Evolutionary conservation across 2,888 invertebrate genomes (phyloP), one percentile per base, ranked within the genome.

Genomic region (Ichneumoninae sp.): DNA sequence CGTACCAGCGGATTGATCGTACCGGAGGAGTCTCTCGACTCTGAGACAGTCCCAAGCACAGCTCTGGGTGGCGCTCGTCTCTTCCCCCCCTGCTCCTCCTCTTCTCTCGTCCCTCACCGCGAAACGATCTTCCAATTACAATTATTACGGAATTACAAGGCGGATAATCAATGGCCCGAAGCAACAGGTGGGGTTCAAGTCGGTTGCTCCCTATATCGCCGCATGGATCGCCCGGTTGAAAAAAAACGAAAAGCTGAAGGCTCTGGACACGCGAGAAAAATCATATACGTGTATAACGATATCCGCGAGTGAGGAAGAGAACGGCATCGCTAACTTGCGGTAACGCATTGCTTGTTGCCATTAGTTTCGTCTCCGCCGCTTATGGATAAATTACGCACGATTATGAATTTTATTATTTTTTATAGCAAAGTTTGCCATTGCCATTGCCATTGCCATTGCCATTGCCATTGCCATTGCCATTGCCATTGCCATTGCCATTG

Each of bases 91-190:
- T 16, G 44, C 44, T 44, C 16, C 16, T 3, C 44, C 44, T 44
- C 16, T 16, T 44, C 68, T 74, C 68, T 60, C 47, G 30, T 47
- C 52, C 4, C 26, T 76, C 69, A 30, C 66, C 26, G 47, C n/a
- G 71, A 33, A 69, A 57, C 72, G 80, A 77, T 77, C 74, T 68
- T 50, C 80, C 83, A 84, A 84, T 84, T 84, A 84, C 76, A 80
- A 84, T 84, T 84, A 84, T 84, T 84, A 80, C 80, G 65, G 80
- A 84, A 84, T 84, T 84, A 84, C 83, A 84, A 84, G 83, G 80
- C 83, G 83, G 80, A 80, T 84, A 84, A 84, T 83, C 80, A 84
- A 80, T 84, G 80, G 77, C 80, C 65, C 80, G 77, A 62, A 77
- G 80, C 83, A 83, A 69, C 80, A 80, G 83, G 83, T 83, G 80